Evolutionary conservation across 2,888 invertebrate genomes (phyloP).

Genomic region (Sphaerophoria taeniata): DNA sequence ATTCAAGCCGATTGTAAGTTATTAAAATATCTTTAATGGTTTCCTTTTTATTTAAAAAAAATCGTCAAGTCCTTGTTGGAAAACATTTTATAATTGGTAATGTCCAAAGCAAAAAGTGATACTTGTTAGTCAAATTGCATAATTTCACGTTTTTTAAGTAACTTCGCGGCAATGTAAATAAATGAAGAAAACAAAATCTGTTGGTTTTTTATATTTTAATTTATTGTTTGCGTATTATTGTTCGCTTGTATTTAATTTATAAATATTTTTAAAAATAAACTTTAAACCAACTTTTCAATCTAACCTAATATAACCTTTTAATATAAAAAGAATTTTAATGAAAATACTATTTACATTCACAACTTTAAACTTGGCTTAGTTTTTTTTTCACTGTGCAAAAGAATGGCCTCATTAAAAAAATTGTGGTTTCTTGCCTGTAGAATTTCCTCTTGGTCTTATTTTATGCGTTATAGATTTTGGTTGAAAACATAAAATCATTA

Average conservation of each 20-base stretch:
- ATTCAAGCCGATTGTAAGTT: too few relatives aligned
- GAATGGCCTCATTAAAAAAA: neutral
- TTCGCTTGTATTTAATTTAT: slow-evolving; percentile 32
- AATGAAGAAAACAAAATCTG: too few relatives aligned
- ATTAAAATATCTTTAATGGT: too few relatives aligned
- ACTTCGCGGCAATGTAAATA: too few relatives aligned
- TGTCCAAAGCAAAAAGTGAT: too few relatives aligned
- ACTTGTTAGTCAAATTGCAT: too few relatives aligned
- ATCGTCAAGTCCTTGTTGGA: too few relatives aligned
- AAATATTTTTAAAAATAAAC: slow-evolving; percentile 65
- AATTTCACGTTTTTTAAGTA: too few relatives aligned
- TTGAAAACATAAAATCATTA: too few relatives aligned
- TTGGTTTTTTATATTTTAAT: slow-evolving; percentile 19
- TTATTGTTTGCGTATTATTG: slow-evolving; percentile 46
- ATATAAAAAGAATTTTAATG: slow-evolving; percentile 18
- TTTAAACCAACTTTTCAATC: slow-evolving; percentile 43
- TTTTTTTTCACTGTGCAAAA: neutral
- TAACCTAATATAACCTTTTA: slow-evolving; percentile 33
- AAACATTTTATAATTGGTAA: too few relatives aligned
- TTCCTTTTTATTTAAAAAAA: too few relatives aligned
- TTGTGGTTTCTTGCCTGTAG: neutral
- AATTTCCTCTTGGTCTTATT: neutral
- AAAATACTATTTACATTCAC: slow-evolving; percentile 63
- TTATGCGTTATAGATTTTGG: too few relatives aligned
- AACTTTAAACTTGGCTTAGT: neutral